Percentiles rank a stretch among this genome's conserved stretches.
These are phyloP conservation scores for Eptesicus fuscus DNA, from an alignment of 2,113 vertebrate genomes.

Conservation along the genomic window DNA sequence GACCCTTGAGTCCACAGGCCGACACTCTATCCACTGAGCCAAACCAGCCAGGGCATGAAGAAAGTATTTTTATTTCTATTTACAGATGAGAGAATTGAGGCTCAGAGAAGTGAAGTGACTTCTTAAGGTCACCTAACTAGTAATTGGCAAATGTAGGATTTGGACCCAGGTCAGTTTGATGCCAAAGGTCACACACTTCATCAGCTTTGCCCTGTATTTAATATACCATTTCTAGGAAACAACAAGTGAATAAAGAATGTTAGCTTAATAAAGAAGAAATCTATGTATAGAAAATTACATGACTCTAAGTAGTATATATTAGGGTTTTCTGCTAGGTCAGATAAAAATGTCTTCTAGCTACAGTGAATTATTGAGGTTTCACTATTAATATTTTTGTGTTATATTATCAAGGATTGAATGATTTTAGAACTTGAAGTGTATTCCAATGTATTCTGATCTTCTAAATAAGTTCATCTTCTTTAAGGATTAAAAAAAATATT, in stretches of 20 bases:
- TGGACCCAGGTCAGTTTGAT: not conserved
- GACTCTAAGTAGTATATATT: not conserved
- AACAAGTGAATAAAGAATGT: not conserved
- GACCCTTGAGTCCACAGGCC: too few species aligned
- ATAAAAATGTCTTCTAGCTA: not conserved
- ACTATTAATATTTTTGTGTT: slow-evolving; percentile 10
- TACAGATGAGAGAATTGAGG: not conserved
- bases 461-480: not conserved
- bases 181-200: not conserved
- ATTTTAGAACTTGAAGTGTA: slow-evolving; percentile 2
- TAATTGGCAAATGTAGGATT: not conserved
- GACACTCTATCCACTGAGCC: not conserved
- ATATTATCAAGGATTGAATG: not conserved
- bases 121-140: not conserved
- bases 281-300: not conserved
- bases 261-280: slow-evolving; percentile 7
- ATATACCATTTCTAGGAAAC: not conserved
- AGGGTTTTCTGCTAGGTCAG: not conserved
- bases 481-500: not conserved
- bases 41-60: not conserved
- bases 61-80: not conserved
- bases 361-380: not conserved
- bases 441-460: not conserved
- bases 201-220: not conserved
- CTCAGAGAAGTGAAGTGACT: not conserved